phyloP scores from a whole-genome alignment of 35 echinoderm and acorn worm species.

The Lytechinus pictus region DNA sequence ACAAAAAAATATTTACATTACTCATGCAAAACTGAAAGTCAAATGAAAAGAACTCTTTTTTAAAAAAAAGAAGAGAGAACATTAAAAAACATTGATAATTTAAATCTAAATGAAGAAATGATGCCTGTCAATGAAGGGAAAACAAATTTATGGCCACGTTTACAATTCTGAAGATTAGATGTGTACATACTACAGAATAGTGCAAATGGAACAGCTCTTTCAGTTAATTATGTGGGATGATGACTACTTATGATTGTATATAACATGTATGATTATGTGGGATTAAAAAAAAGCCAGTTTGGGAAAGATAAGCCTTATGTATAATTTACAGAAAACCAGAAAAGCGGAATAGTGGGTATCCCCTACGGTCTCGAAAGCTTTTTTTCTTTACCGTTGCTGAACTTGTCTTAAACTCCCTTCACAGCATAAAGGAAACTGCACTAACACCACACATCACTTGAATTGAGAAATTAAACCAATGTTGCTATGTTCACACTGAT shows the following conservation, averaged over 20 bases:
- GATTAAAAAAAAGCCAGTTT: too few relatives aligned
- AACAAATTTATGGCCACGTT: neutral
- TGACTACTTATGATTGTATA: too few relatives aligned
- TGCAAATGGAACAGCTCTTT: too few relatives aligned
- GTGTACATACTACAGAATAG: neutral
- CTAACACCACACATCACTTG: neutral
- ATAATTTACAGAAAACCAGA: too few relatives aligned
- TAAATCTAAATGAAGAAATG: neutral
- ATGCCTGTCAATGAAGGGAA: neutral
- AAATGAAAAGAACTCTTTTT: neutral
- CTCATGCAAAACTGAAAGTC: neutral
- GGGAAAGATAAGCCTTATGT: too few relatives aligned
- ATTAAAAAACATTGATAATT: neutral
- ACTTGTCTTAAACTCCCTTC: neutral
- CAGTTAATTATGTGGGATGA: too few relatives aligned
- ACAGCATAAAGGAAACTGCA: neutral
- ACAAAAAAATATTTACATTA: neutral
- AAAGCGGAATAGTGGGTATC: too few relatives aligned
- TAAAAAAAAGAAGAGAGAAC: neutral
- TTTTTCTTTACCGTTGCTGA: too few relatives aligned
- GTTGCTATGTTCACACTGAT: neutral
- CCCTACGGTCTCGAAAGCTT: too few relatives aligned
- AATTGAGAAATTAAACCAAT: neutral
- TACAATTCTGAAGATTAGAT: neutral
- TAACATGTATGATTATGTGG: too few relatives aligned